Percentiles rank a stretch among this genome's conserved stretches.
Conservation (phyloP, 2,113 vertebrate species). For the Notothenia coriiceps region DNA sequence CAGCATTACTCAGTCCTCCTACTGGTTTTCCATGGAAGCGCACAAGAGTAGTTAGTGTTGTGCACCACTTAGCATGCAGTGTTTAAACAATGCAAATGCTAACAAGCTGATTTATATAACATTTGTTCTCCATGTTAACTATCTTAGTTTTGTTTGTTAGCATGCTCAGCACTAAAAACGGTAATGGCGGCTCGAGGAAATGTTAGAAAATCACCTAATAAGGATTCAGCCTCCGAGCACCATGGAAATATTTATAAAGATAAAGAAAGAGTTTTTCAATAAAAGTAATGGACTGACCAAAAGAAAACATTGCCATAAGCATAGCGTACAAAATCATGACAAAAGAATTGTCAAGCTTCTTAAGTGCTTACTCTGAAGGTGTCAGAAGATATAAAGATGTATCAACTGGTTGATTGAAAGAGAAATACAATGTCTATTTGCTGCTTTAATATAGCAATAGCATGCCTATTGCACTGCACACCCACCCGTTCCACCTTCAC, state of each 20-base stretch:
- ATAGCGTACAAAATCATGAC: too few species aligned
- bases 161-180: too few species aligned
- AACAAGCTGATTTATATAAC: neutral
- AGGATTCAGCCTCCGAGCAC: too few species aligned
- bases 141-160: neutral
- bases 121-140: neutral
- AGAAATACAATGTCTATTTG: neutral
- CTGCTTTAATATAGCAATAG: neutral
- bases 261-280: neutral
- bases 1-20: constrained; percentile 65
- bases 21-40: constrained; percentile 69
- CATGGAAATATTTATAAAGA: too few species aligned
- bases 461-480: neutral
- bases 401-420: neutral
- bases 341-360: neutral
- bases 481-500: neutral
- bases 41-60: constrained; percentile 46
- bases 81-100: constrained; percentile 17
- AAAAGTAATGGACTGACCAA: neutral
- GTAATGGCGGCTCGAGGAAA: neutral
- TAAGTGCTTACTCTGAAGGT: neutral
- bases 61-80: constrained; percentile 15
- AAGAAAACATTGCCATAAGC: neutral
- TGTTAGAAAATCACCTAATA: too few species aligned
- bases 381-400: neutral